Base-by-base conservation (phyloP, 2,797 vertebrate species). In the Myripristis murdjan region DNA sequence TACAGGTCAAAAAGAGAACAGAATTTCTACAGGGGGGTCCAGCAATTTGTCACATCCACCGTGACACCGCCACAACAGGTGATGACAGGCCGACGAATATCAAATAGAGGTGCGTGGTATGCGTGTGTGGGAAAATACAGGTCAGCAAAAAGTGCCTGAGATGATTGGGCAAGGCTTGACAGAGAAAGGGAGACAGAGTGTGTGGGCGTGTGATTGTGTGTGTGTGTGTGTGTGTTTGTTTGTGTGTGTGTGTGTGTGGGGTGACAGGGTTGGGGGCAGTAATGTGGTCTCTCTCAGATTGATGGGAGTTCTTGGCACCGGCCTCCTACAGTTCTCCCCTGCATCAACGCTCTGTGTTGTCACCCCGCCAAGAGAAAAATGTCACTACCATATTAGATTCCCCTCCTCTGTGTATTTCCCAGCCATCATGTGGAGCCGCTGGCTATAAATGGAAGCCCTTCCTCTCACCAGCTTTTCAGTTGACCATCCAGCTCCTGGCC, bases 361-460 rank as follows among this genome's bases (percentile, higher is more conserved):
- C 57, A 0, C 18, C 28, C 47, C 46, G 73, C 65, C 81, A 67
- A 64, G 16, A 67, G 58, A 64, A 68, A 46, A 58, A 73, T 74
- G 58, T 75, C 64, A 72, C 57, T 52, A 23, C 43, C 41, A 54
- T 69, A 80, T 82, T 71, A 77, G 56, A 59, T 80, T 72, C 23
- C 64, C 44, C 31, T 63, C 53, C 11, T 44, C 6, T 9, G 62
- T 31, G 59, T 49, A 46, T 54, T 72, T 73, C 67, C 37, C 65
- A 53, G 49, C 31, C 52, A 41, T 61, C 53, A 56, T 33, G 62
- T 35, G 24, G 68, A 79, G 65, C 18, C 44, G 31, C 6, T 20
- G 33, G 48, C 69, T 79, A 73, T 79, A 75, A 82, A 77, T 86
- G 80, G 79, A 74, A 53, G 20, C 58, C 47, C 12, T 52, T 49